Evolutionary conservation across 1,140 invertebrate genomes (phyloP).

Genomic region (Frieseomelitta varia): DNA sequence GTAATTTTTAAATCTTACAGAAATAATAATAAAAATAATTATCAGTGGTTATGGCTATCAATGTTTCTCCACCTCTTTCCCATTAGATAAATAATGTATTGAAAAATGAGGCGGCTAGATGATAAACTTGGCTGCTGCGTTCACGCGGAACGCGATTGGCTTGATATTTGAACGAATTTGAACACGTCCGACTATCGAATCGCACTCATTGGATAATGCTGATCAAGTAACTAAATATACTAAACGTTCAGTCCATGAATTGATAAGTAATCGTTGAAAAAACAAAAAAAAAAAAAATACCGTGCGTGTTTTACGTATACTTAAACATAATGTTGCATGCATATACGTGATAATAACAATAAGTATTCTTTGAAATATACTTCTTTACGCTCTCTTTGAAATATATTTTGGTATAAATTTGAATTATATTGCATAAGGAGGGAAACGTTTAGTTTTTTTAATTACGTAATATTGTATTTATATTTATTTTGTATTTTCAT

Average conservation of each 20-base stretch:
- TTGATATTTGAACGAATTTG: not conserved
- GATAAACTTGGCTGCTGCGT: constrained; percentile 11
- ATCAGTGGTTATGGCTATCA: not conserved
- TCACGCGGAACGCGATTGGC: no score
- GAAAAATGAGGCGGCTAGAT: not conserved
- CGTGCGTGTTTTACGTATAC: not conserved
- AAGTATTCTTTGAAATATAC: no score
- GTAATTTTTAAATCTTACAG: not conserved
- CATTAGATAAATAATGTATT: constrained; percentile 10
- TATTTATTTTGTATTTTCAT: constrained; percentile 2
- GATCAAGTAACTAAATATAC: not conserved
- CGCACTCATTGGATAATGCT: not conserved
- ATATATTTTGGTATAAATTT: not conserved
- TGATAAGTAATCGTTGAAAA: not conserved
- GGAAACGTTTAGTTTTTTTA: not conserved
- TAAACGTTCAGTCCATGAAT: not conserved
- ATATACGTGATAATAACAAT: no score
- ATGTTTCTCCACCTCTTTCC: not conserved
- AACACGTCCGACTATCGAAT: not conserved
- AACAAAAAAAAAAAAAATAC: no score
- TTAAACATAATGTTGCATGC: not conserved
- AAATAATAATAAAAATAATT: not conserved
- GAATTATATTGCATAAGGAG: not conserved
- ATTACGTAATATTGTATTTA: not conserved
- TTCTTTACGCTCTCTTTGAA: not conserved